Conservation (phyloP, 2,113 vertebrate genomes). For the Laticauda colubrina region DNA sequence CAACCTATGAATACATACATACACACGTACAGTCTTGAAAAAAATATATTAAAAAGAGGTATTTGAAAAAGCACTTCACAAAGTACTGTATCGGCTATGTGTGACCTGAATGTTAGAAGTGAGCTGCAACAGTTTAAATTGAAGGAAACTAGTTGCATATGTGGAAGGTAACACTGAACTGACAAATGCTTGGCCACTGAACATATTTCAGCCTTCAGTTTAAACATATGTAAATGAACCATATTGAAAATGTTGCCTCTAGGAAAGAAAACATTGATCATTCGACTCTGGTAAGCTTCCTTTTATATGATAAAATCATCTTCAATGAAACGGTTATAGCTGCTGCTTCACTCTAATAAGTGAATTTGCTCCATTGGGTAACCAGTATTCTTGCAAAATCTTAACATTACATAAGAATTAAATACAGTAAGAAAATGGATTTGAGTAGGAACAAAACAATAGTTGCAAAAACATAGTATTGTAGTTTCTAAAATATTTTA, state of each 20-base stretch:
- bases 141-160: not conserved
- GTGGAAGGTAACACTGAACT: not conserved
- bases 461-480: slow-evolving; percentile 64
- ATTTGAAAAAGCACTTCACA: not conserved
- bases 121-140: not conserved
- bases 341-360: not conserved
- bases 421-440: not conserved
- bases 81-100: not conserved
- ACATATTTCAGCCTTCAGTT: not conserved
- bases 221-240: not conserved
- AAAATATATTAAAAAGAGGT: not conserved
- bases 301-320: not conserved
- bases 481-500: slow-evolving; percentile 77
- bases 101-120: not conserved
- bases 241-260: not conserved
- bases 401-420: not conserved
- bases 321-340: not conserved
- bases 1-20: not conserved
- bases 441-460: slow-evolving; percentile 39
- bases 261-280: not conserved
- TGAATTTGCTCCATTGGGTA: not conserved
- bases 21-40: not conserved
- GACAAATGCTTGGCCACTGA: not conserved
- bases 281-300: not conserved
- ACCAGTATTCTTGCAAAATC: not conserved